Percentiles rank a stretch among this genome's conserved stretches.
These are phyloP conservation scores for Chrysomela aeneicollis DNA, from an alignment of 2,888 invertebrate genomes.

Conservation along the genomic window DNA sequence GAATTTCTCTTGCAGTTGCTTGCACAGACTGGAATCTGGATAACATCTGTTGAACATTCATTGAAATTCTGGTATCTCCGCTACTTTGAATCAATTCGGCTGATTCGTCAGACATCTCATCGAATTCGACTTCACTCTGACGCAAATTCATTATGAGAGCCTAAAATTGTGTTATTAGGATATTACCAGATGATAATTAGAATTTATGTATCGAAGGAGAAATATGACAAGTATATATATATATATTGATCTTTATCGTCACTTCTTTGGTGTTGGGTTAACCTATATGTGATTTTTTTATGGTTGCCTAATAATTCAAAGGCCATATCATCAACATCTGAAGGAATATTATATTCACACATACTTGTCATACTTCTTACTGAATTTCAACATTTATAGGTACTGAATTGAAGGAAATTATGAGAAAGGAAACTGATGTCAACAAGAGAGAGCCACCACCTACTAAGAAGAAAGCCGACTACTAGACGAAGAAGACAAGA, in stretches of 20 bases:
- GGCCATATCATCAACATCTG: too few species aligned
- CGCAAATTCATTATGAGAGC: slow-evolving; percentile 78
- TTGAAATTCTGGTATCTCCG: slow-evolving; percentile 86
- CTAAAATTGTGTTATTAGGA: slow-evolving; percentile 60
- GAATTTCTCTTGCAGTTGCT: slow-evolving; percentile 86
- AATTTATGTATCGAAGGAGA: too few species aligned
- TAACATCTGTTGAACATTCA: slow-evolving; percentile 88
- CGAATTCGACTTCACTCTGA: slow-evolving; percentile 86
- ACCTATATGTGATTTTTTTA: too few species aligned
- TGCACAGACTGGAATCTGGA: slow-evolving; percentile 91
- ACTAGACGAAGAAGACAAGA: slow-evolving; percentile 1
- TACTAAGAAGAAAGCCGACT: slow-evolving; percentile 23
- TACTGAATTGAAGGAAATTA: slow-evolving; percentile 3
- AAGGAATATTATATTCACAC: too few species aligned
- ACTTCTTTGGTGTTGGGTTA: too few species aligned
- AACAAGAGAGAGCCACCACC: slow-evolving; percentile 33
- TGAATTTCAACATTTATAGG: background rate
- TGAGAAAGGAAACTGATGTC: slow-evolving; percentile 2
- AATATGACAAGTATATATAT: too few species aligned
- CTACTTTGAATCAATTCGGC: slow-evolving; percentile 85
- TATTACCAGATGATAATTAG: background rate
- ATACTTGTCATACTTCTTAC: background rate
- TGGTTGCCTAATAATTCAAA: too few species aligned
- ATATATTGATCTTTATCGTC: too few species aligned
- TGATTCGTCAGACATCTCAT: slow-evolving; percentile 85